These are phyloP conservation scores for Henicopernis longicauda DNA, from an alignment of 2,113 vertebrate genomes.

Conservation along the genomic window DNA sequence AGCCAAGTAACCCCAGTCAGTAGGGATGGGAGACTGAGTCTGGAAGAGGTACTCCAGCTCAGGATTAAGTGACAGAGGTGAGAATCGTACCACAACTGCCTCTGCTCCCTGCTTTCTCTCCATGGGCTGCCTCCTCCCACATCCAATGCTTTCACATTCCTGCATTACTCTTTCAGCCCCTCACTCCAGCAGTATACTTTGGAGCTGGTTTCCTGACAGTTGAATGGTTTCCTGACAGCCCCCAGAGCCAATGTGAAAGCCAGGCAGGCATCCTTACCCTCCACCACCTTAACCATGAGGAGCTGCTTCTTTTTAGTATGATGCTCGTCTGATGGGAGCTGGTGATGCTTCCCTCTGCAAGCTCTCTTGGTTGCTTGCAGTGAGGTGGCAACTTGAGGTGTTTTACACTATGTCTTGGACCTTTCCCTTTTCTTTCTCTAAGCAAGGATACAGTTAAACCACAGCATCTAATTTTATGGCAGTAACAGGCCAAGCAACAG, in stretches of 20 bases:
- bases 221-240: neutral
- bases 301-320: neutral
- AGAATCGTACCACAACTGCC: neutral
- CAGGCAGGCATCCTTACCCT: neutral
- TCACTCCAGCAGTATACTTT: neutral
- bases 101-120: neutral
- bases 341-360: neutral
- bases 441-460: neutral
- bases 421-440: neutral
- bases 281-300: neutral
- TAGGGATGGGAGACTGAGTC: neutral
- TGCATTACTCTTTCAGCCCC: neutral
- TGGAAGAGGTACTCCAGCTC: neutral
- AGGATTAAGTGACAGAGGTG: neutral
- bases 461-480: neutral
- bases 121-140: neutral
- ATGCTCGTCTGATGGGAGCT: neutral
- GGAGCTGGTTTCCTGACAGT: neutral
- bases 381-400: neutral
- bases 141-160: neutral
- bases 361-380: neutral
- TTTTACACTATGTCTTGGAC: neutral
- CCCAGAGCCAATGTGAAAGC: neutral
- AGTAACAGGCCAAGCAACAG: constrained; percentile 28
- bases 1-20: neutral